phyloP scores from a whole-genome alignment of 2,113 vertebrate species.

The Pristiophorus japonicus region DNA sequence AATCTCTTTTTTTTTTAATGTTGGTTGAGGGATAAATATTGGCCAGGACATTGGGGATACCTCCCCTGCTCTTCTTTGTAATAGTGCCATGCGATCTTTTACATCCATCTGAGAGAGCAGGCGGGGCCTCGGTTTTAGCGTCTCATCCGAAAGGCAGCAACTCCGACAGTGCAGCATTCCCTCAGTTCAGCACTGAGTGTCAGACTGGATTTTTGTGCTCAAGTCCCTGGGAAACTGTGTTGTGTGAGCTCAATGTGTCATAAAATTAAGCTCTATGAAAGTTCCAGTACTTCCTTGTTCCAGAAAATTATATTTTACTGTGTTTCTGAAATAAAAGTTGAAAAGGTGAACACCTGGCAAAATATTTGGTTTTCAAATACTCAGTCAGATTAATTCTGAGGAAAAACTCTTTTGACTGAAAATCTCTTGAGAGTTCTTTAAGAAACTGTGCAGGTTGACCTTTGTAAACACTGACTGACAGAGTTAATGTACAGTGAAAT shows the following conservation, averaged over 20 bases:
- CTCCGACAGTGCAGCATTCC: too few relatives aligned
- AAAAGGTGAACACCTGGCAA: neutral
- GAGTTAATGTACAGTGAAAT: slow-evolving; percentile 5
- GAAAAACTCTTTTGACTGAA: neutral
- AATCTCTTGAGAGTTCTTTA: neutral
- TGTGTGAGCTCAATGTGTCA: neutral
- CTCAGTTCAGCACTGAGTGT: too few relatives aligned
- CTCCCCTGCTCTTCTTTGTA: too few relatives aligned
- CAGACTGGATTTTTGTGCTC: too few relatives aligned
- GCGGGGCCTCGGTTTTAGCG: too few relatives aligned
- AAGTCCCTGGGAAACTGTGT: too few relatives aligned
- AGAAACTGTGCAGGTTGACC: neutral
- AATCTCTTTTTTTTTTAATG: too few relatives aligned
- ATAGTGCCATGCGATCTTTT: too few relatives aligned
- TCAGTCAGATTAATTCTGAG: neutral
- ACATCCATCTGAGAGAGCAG: too few relatives aligned
- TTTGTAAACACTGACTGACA: neutral
- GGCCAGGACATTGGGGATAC: too few relatives aligned
- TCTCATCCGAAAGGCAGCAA: too few relatives aligned
- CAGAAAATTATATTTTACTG: neutral
- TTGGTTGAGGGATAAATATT: too few relatives aligned
- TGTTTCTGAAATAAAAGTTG: neutral
- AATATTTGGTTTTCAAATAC: neutral
- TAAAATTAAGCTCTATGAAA: neutral
- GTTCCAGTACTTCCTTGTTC: neutral